phyloP scores from a whole-genome alignment of 2,113 vertebrate genomes.

The Mustelus asterias region DNA sequence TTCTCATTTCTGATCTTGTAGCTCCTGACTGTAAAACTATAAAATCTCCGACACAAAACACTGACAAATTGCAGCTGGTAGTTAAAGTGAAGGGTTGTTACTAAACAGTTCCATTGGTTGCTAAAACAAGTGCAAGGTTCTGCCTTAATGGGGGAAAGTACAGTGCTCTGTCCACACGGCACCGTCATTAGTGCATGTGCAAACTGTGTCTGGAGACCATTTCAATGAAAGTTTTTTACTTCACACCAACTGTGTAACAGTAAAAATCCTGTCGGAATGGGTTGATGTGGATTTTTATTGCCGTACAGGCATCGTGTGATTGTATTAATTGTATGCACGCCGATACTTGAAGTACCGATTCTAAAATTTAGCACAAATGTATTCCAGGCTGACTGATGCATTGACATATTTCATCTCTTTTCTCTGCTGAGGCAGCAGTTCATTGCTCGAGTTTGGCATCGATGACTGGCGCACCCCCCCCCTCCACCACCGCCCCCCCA shows the following conservation, averaged over 20 bases:
- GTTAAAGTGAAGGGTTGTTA: not conserved
- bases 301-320: not conserved
- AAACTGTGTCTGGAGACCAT: not conserved
- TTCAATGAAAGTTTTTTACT: not conserved
- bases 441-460: not conserved
- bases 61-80: not conserved
- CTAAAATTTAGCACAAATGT: not conserved
- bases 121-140: slow-evolving; percentile 1
- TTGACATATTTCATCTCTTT: not conserved
- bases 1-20: not conserved
- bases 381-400: not conserved
- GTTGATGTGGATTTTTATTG: slow-evolving; percentile 4
- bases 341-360: not conserved
- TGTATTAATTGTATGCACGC: not conserved
- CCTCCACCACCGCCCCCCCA: too few relatives aligned
- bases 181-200: not conserved
- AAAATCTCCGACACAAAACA: not conserved
- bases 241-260: not conserved
- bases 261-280: not conserved
- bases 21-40: not conserved
- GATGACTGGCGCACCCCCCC: not conserved
- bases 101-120: not conserved
- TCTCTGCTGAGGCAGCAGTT: not conserved
- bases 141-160: not conserved
- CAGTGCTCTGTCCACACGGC: not conserved